A percentile compares a stretch with the other conserved stretches of the same genome.
phyloP scores from a whole-genome alignment of 1,140 invertebrate genomes.

The Tribolium castaneum region DNA sequence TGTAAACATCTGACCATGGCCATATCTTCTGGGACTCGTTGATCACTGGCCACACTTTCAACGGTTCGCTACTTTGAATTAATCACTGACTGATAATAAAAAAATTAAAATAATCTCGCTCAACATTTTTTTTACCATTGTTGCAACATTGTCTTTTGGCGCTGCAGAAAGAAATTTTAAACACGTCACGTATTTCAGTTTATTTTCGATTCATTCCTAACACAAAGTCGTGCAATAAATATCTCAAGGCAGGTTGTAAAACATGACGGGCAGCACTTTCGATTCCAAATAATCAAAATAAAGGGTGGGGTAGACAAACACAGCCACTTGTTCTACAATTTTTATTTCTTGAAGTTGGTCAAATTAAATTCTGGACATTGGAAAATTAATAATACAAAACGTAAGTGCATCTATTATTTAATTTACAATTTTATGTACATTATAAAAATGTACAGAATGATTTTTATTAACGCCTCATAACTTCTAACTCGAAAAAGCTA shows the following conservation, averaged over 20 bases:
- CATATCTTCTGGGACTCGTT: not conserved
- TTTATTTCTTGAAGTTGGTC: not conserved
- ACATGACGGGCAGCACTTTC: too few species aligned
- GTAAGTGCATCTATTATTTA: slow-evolving; percentile 52
- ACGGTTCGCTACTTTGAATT: not conserved
- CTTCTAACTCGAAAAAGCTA: not conserved
- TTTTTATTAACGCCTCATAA: slow-evolving; percentile 21
- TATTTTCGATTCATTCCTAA: too few species aligned
- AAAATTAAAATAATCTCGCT: too few species aligned
- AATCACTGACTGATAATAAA: too few species aligned
- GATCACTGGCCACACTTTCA: not conserved
- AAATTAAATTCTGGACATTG: not conserved
- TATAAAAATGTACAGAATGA: slow-evolving; percentile 51
- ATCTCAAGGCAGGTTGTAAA: too few species aligned
- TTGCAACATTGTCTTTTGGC: too few species aligned
- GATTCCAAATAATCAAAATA: not conserved
- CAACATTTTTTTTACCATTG: too few species aligned
- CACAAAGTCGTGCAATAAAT: too few species aligned
- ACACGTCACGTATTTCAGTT: too few species aligned
- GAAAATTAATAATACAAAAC: not conserved
- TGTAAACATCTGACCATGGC: not conserved
- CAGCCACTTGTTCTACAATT: not conserved
- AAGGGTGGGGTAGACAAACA: not conserved
- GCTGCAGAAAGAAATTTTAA: too few species aligned
- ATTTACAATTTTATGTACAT: slow-evolving; percentile 55